These are phyloP conservation scores for Phoenicopterus ruber DNA, from an alignment of 2,113 vertebrate genomes.

Conservation along the genomic window DNA sequence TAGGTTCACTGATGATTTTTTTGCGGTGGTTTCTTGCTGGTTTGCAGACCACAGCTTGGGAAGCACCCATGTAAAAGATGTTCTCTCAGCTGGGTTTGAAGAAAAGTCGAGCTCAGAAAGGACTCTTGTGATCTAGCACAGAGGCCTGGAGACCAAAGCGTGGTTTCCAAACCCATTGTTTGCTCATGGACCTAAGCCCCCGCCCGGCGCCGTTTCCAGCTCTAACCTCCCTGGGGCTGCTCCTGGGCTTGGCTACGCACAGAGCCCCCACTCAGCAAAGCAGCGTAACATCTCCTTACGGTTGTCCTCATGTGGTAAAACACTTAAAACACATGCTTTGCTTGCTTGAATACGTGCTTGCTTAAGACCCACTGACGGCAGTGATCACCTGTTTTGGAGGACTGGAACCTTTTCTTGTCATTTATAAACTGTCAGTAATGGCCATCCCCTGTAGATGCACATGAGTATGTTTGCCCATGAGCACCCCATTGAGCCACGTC, in stretches of 20 bases:
- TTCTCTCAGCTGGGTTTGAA: neutral
- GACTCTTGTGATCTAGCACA: neutral
- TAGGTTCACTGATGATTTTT: neutral
- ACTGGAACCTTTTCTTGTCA: neutral
- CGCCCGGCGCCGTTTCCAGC: accelerated
- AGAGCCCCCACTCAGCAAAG: neutral
- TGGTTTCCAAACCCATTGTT: neutral
- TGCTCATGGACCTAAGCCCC: neutral
- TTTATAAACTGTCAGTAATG: neutral
- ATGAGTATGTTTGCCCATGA: neutral
- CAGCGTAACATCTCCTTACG: neutral
- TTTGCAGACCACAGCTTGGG: neutral
- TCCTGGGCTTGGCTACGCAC: neutral
- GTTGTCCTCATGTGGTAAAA: neutral
- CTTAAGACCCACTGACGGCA: neutral
- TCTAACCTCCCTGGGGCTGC: neutral
- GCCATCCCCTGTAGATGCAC: accelerated
- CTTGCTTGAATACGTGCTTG: neutral
- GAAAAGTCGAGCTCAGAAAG: neutral
- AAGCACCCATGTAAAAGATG: neutral
- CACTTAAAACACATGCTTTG: neutral
- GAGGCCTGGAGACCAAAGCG: neutral
- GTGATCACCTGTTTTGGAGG: neutral
- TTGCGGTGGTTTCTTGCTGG: neutral
- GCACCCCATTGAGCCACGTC: neutral